Evolutionary conservation across 2,888 invertebrate species (phyloP).

Genomic region (Noctua pronuba): DNA sequence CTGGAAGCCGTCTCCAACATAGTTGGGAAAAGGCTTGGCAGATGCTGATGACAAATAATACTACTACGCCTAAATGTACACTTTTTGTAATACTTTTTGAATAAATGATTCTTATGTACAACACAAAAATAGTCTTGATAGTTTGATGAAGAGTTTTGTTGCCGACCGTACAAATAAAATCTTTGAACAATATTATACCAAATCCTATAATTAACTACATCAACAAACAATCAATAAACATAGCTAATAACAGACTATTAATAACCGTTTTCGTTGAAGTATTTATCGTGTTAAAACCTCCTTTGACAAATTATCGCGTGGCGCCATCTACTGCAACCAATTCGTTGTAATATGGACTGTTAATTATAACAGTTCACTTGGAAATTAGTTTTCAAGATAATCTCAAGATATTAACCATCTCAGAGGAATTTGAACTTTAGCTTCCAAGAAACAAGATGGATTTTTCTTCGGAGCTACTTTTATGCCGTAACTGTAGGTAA

Average conservation of each 20-base stretch:
- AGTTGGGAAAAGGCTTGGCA: too few relatives aligned
- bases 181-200: background rate
- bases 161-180: too few relatives aligned
- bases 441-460: accelerated
- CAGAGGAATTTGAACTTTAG: constrained; percentile 13
- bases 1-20: too few relatives aligned
- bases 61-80: too few relatives aligned
- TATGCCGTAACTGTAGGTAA: background rate
- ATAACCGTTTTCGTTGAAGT: constrained; percentile 6
- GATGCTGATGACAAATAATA: too few relatives aligned
- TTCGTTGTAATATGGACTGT: constrained; percentile 47
- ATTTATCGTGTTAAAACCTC: constrained; percentile 34
- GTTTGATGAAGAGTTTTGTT: too few relatives aligned
- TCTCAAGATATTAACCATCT: constrained; percentile 13
- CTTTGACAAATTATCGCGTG: constrained; percentile 55
- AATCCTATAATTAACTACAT: background rate
- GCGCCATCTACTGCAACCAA: constrained; percentile 51
- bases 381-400: constrained; percentile 44
- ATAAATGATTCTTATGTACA: too few relatives aligned
- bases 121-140: too few relatives aligned
- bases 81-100: too few relatives aligned
- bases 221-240: constrained; percentile 17
- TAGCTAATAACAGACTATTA: constrained; percentile 27
- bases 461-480: background rate
- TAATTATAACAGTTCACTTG: constrained; percentile 38